Percentiles rank a stretch among this genome's conserved stretches.
These are phyloP conservation scores for Drosophila novamexicana DNA, from an alignment of 1,140 invertebrate genomes.

Conservation along the genomic window DNA sequence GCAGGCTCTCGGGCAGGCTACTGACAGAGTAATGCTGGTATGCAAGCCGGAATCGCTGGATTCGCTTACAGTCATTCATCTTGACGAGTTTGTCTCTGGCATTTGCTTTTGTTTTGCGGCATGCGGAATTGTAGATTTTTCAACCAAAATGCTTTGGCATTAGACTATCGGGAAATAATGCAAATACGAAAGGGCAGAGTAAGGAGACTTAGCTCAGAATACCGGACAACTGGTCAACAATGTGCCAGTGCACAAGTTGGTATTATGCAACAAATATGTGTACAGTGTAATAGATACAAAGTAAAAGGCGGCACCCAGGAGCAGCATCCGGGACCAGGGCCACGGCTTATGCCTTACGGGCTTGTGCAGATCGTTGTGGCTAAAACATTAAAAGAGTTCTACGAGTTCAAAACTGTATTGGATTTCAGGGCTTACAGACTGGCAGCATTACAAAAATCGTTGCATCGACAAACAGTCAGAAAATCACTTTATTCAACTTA, in stretches of 20 bases:
- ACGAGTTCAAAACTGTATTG: conserved; percentile 8
- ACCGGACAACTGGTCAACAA: conserved; percentile 70
- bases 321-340: not conserved
- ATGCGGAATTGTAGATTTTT: conserved; percentile 75
- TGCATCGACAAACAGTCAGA: conserved; percentile 20
- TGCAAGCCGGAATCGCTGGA: conserved; percentile 47
- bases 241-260: conserved; percentile 72
- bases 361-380: conserved; percentile 33
- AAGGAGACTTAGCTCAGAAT: conserved; percentile 24
- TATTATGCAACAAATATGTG: conserved; percentile 78
- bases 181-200: conserved; percentile 38
- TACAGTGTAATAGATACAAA: conserved; percentile 42
- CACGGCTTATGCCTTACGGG: not conserved
- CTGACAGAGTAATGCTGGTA: conserved; percentile 77
- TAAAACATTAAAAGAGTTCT: conserved; percentile 22
- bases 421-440: conserved; percentile 12
- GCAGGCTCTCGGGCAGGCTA: conserved; percentile 36
- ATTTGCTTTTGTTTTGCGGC: conserved; percentile 78
- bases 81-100: conserved; percentile 55
- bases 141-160: conserved; percentile 62
- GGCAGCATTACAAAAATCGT: conserved; percentile 20
- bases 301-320: not conserved
- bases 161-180: conserved; percentile 63
- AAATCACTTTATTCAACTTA: conserved; percentile 23
- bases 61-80: conserved; percentile 58